Conservation (phyloP, 1,140 invertebrate species). For the Drosophila albomicans region DNA sequence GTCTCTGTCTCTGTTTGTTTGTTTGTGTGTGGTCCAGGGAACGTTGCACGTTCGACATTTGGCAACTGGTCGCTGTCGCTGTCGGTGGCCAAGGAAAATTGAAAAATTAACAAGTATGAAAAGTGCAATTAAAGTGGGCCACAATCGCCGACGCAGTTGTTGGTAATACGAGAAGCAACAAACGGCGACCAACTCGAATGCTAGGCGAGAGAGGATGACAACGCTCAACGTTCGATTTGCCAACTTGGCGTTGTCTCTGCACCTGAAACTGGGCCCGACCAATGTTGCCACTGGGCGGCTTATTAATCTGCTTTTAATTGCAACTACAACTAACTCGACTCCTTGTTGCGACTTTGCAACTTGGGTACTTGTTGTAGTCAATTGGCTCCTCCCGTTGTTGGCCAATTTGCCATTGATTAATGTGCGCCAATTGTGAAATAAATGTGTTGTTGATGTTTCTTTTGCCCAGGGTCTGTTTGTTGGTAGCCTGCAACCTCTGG, state of each 20-base stretch:
- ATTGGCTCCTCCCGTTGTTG: constrained; percentile 22
- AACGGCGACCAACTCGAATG: neutral
- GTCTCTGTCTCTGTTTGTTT: constrained; percentile 13
- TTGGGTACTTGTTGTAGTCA: constrained; percentile 73
- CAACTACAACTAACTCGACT: constrained; percentile 36
- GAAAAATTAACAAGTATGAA: constrained; percentile 84
- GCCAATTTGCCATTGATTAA: constrained; percentile 69
- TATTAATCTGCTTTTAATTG: constrained; percentile 83
- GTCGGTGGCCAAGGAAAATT: constrained; percentile 77
- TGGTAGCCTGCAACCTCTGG: constrained; percentile 5
- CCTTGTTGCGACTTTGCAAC: constrained; percentile 1
- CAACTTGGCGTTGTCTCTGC: constrained; percentile 53
- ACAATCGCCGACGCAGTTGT: constrained; percentile 33
- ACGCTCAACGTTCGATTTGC: constrained; percentile 26
- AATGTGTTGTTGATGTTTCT: constrained; percentile 65
- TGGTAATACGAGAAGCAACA: constrained; percentile 63
- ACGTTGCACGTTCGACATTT: constrained; percentile 73
- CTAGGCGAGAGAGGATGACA: constrained; percentile 67
- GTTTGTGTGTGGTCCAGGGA: constrained; percentile 51
- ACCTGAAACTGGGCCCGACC: constrained; percentile 55
- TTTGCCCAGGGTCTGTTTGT: constrained; percentile 26
- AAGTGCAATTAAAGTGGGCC: constrained; percentile 81
- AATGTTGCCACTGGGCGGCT: constrained; percentile 49
- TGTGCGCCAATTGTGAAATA: constrained; percentile 79
- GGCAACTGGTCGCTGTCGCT: constrained; percentile 63